Base-by-base conservation (phyloP, 1,140 invertebrate genomes). In the Adoxophyes honmai region DNA sequence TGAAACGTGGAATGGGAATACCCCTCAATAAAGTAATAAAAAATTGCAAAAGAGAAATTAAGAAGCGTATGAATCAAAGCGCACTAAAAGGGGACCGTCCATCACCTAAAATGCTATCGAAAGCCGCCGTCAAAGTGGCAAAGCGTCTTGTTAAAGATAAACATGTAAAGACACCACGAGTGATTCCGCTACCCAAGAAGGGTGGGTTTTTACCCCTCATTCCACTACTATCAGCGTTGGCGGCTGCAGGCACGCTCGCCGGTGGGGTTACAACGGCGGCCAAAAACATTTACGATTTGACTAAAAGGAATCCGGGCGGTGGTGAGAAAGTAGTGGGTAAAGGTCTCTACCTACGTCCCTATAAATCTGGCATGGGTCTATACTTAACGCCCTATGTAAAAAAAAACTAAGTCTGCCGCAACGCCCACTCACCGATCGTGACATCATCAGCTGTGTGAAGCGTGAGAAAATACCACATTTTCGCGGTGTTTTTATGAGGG, bases 351-450 rank as follows among this genome's bases (percentile, higher is more conserved):
- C 7, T 44, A 18, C 8, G 7, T n/a, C 39, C 39, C 0, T 44
- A 44, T 10, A 44, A 44, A 21, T 9, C 4, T 3, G 39, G 39
- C 5, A 44, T 44, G 39, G 39, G 39, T 1, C 15, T 44, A 0
- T 44, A 18, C 39, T 1, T 44, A 8, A n/a, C 39, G 18, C 39
- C 39, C 0, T 10, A 44, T 16, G 0, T 10, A 44, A 44, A 16
- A 39, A 39, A 44, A 44, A 44, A 44, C 39, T 44, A 44, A 9
- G 18, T 44, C 18, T 44, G 10, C 39, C 39, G 18, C 13, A 10
- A 39, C 39, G 8, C 16, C n/a, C 16, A 44, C 38, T 13, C 7
- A 39, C 15, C 8, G 8, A 18, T 42, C 5, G 14, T 18, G 39
- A 44, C 14, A 44, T 44, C 4, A n/a, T 8, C 9, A 44, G 2